phyloP scores from a whole-genome alignment of 2,888 invertebrate species.

The Gymnoscelis rufifasciata region DNA sequence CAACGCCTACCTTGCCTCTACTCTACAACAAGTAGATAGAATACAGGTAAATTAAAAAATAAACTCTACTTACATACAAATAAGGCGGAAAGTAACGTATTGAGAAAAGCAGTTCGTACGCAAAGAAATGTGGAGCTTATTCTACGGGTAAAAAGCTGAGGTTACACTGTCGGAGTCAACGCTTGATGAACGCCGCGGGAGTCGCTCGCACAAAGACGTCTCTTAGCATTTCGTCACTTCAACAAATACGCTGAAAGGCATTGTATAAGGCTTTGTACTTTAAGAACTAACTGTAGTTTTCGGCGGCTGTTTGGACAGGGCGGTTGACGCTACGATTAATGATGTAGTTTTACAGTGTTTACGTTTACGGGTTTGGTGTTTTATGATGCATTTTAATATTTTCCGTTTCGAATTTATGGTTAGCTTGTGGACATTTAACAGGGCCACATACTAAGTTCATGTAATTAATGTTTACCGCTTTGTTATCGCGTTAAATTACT shows the following conservation, averaged over 20 bases:
- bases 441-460: background rate
- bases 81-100: slow-evolving; percentile 29
- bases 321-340: slow-evolving; percentile 63
- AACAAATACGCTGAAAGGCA: slow-evolving; percentile 61
- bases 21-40: slow-evolving; percentile 40
- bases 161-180: slow-evolving; percentile 25
- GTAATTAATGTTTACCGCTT: slow-evolving; percentile 1
- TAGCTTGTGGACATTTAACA: slow-evolving; percentile 6
- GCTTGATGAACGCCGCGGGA: slow-evolving; percentile 48
- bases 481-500: background rate
- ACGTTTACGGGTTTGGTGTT: slow-evolving; percentile 18
- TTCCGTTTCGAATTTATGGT: slow-evolving; percentile 7
- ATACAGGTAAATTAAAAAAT: slow-evolving; percentile 27
- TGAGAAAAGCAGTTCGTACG: slow-evolving; percentile 36
- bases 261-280: slow-evolving; percentile 52
- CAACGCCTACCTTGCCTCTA: slow-evolving; percentile 60
- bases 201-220: slow-evolving; percentile 51
- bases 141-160: slow-evolving; percentile 32
- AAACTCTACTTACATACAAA: slow-evolving; percentile 30
- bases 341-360: slow-evolving; percentile 42
- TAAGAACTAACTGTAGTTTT: slow-evolving; percentile 54
- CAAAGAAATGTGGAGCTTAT: slow-evolving; percentile 37
- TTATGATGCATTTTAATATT: slow-evolving; percentile 27
- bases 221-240: slow-evolving; percentile 62
- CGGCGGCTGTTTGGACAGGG: slow-evolving; percentile 57